Conservation (phyloP, 2,888 invertebrate species). For the Encarsia formosa region DNA sequence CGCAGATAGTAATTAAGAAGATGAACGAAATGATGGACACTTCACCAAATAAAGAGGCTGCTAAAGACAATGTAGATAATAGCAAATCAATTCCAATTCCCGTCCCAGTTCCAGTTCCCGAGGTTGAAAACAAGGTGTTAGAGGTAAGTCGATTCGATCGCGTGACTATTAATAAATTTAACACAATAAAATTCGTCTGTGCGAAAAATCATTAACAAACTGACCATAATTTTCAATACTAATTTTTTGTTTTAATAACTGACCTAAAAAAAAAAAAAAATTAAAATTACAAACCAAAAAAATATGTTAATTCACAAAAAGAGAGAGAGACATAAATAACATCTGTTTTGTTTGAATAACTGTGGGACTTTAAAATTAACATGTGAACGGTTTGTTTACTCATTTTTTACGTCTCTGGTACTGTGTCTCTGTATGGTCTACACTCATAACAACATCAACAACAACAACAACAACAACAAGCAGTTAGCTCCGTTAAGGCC, state of each 20-base stretch:
- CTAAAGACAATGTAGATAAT: slow-evolving; percentile 25
- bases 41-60: slow-evolving; percentile 24
- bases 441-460: slow-evolving; percentile 7
- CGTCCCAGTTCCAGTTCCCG: slow-evolving; percentile 18
- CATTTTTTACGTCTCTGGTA: slow-evolving; percentile 11
- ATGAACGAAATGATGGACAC: slow-evolving; percentile 76
- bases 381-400: slow-evolving; percentile 23
- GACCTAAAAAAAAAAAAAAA: slow-evolving; percentile 10
- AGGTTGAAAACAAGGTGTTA: slow-evolving; percentile 41
- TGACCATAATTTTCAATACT: slow-evolving; percentile 15
- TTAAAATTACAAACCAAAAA: no score
- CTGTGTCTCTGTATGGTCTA: no score
- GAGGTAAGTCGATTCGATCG: slow-evolving; percentile 40
- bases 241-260: slow-evolving; percentile 15
- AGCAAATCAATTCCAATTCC: slow-evolving; percentile 15
- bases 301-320: no score
- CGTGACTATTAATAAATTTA: no score
- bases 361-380: slow-evolving; percentile 21
- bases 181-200: no score
- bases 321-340: slow-evolving; percentile 11
- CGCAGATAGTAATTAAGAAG: slow-evolving; percentile 85
- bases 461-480: slow-evolving; percentile 7
- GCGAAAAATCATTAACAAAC: slow-evolving; percentile 15
- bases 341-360: slow-evolving; percentile 17
- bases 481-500: slow-evolving; percentile 54